phyloP scores from a whole-genome alignment of 1,140 invertebrate genomes.

The Leptonema lineaticorne region DNA sequence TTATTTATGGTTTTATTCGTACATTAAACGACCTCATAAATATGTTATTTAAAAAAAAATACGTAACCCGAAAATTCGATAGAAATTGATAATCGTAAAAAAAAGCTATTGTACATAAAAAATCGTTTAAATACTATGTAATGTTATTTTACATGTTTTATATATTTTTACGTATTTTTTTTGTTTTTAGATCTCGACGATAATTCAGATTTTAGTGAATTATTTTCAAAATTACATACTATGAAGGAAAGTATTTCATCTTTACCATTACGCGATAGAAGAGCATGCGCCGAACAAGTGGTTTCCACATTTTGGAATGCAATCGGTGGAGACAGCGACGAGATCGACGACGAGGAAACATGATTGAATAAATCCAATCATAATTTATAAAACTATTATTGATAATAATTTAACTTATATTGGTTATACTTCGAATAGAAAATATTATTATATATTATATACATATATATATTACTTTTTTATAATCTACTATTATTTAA shows the following conservation, averaged over 20 bases:
- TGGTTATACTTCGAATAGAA: background rate
- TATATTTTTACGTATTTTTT: too few species aligned
- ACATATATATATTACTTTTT: background rate
- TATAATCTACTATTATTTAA: background rate
- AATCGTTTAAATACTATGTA: too few species aligned
- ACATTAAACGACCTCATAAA: too few species aligned
- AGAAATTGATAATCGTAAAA: too few species aligned
- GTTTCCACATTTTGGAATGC: conserved; percentile 78
- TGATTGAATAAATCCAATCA: background rate
- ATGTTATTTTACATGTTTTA: too few species aligned
- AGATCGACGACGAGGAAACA: conserved; percentile 55
- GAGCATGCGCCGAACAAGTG: conserved; percentile 73
- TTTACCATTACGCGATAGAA: conserved; percentile 64
- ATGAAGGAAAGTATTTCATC: conserved; percentile 70
- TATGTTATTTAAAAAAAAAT: too few species aligned
- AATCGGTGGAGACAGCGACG: conserved; percentile 73
- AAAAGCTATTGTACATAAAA: too few species aligned
- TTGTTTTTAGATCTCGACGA: conserved; percentile 49
- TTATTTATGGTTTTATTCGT: too few species aligned
- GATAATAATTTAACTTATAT: too few species aligned
- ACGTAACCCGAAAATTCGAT: too few species aligned
- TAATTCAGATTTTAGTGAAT: conserved; percentile 59
- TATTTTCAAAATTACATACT: conserved; percentile 63
- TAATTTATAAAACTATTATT: too few species aligned
- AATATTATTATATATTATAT: background rate